Percentiles rank a stretch among this genome's conserved stretches.
Conservation (phyloP, 2,888 invertebrate species). For the Xestobium rufovillosum region DNA sequence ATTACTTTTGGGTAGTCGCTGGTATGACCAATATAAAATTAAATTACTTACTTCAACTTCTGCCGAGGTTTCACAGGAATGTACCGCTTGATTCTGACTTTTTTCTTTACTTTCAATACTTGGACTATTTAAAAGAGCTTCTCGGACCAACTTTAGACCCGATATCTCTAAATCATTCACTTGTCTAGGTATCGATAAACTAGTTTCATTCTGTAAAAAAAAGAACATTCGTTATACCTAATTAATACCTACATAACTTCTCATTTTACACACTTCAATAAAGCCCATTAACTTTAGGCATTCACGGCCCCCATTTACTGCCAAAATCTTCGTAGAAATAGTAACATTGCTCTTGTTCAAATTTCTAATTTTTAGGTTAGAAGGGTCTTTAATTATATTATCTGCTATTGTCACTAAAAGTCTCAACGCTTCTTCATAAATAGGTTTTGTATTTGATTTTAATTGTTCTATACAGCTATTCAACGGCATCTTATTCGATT, state of each 20-base stretch:
- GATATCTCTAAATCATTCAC: too few species aligned
- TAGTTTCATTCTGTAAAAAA: conserved; percentile 22
- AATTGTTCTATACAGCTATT: too few species aligned
- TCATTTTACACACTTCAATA: conserved; percentile 33
- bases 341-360: conserved; percentile 32
- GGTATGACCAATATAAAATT: too few species aligned
- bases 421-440: conserved; percentile 22
- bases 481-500: too few species aligned
- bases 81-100: too few species aligned
- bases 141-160: too few species aligned
- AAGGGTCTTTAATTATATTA: conserved; percentile 32
- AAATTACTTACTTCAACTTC: too few species aligned
- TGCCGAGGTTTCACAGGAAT: too few species aligned
- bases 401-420: conserved; percentile 33
- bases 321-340: conserved; percentile 30
- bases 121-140: conserved; percentile 15
- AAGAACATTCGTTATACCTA: too few species aligned
- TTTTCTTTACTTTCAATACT: too few species aligned
- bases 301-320: conserved; percentile 29
- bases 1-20: too few species aligned
- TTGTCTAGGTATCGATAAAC: conserved; percentile 21
- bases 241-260: too few species aligned
- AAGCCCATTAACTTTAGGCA: conserved; percentile 36
- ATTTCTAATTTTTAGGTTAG: conserved; percentile 29
- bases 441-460: conserved; percentile 16